A percentile compares a stretch with the other conserved stretches of the same genome.
Conservation (phyloP, 2,888 invertebrate species). For the Operophtera brumata region DNA sequence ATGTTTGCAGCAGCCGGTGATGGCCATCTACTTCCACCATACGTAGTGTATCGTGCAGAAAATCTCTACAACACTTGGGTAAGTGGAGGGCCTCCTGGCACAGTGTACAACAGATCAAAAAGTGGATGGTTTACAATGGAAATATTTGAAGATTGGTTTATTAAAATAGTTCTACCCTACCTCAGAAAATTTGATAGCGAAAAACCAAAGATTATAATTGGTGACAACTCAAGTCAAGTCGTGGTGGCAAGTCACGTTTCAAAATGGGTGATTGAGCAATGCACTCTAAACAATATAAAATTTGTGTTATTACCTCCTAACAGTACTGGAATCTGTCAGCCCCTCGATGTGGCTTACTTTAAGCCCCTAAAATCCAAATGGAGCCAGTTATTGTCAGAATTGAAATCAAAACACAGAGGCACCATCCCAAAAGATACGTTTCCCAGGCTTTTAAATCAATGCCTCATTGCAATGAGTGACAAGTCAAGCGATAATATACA, state of each 20-base stretch:
- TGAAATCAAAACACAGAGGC: constrained; percentile 20
- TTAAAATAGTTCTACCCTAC: constrained; percentile 8
- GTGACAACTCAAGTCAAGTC: too few relatives aligned
- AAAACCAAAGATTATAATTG: constrained; percentile 2
- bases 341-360: constrained; percentile 49
- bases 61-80: constrained; percentile 18
- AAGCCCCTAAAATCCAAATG: constrained; percentile 40
- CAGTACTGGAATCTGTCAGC: constrained; percentile 45
- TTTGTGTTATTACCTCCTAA: constrained; percentile 49
- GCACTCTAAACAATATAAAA: constrained; percentile 20
- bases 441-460: constrained; percentile 26
- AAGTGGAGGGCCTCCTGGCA: constrained; percentile 10
- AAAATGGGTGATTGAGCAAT: constrained; percentile 24
- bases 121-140: constrained; percentile 20
- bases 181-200: constrained; percentile 3
- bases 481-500: constrained; percentile 1
- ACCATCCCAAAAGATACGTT: constrained; percentile 31
- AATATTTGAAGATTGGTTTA: constrained; percentile 26
- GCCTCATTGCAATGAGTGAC: constrained; percentile 3
- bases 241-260: too few relatives aligned
- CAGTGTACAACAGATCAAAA: constrained; percentile 14
- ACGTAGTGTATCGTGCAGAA: constrained; percentile 6
- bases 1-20: constrained; percentile 21
- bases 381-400: constrained; percentile 29
- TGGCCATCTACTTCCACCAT: constrained; percentile 18